phyloP scores from a whole-genome alignment of 1,140 invertebrate genomes.

The Platyura marginata region DNA sequence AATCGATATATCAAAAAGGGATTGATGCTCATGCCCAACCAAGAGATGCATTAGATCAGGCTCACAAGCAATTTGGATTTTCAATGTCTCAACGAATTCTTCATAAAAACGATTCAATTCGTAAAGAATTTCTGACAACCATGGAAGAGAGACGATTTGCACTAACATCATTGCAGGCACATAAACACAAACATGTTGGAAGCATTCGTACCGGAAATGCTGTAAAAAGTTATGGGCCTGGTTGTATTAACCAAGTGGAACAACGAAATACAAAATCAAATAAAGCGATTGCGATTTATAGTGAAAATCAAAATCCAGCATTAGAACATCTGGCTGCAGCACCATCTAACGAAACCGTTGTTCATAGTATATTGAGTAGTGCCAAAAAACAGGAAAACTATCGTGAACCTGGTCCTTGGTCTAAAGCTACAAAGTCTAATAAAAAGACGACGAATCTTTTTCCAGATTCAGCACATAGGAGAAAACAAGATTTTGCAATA shows the following conservation, averaged over 20 bases:
- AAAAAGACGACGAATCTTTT: conserved; percentile 17
- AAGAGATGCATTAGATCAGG: conserved; percentile 46
- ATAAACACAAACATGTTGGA: conserved; percentile 33
- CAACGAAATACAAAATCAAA: conserved; percentile 17
- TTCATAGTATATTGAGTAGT: conserved; percentile 31
- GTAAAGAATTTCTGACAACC: conserved; percentile 28
- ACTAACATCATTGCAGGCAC: conserved; percentile 43
- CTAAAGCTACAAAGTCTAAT: conserved; percentile 22
- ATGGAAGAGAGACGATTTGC: conserved; percentile 48
- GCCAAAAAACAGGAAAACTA: conserved; percentile 31
- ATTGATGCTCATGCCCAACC: conserved; percentile 49
- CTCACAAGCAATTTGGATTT: conserved; percentile 46
- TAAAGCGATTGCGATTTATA: not conserved
- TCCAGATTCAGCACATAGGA: not conserved
- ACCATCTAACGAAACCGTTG: not conserved
- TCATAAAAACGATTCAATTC: conserved; percentile 36
- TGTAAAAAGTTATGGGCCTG: conserved; percentile 13
- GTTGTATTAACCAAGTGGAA: conserved; percentile 9
- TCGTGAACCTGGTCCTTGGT: conserved; percentile 45
- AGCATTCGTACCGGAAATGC: conserved; percentile 27
- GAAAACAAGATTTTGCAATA: conserved; percentile 16
- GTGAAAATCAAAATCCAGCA: not conserved
- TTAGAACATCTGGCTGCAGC: not conserved
- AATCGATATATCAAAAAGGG: conserved; percentile 53
- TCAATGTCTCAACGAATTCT: conserved; percentile 37